Base-by-base conservation (phyloP, 2,113 vertebrate genomes). In the Ptyas mucosa region DNA sequence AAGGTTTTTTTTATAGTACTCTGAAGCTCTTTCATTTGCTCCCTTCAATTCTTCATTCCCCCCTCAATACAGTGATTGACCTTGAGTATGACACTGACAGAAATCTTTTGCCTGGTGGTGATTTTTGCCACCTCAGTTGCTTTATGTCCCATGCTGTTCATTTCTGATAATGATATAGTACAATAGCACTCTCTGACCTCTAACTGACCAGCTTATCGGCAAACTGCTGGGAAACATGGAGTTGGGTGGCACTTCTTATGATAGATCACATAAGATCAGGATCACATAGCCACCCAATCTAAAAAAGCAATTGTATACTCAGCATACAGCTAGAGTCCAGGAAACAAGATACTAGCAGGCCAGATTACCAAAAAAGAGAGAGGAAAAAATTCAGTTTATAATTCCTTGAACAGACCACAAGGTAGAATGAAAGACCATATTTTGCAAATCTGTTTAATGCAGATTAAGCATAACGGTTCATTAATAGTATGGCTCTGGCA, bases 1-100 rank as follows among this genome's bases (percentile, higher is more conserved):
- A 89, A 55, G 54, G 29, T 91, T 91, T 89, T 91, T 91, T 91
- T 93, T 89, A 91, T 93, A 29, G 88, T 54, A 69, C 54, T 61
- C 34, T 64, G 24, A 91, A 39, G 51, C 88, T 53, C 53, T 81
- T 91, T 90, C 39, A 94, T 91, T 92, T 93, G 54, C 90, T 64
- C 57, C 43, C 89, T 94, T 91, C 90, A 89, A 85, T 51, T 88
- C 2, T 89, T 52, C 11, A 46, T 46, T 5, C 85, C 34, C 39
- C 92, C 3, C 54, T n/a, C 18, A 29, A 89, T 90, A 54, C 7
- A 24, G 34, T 29, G 1, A 3, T 92, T 75, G 91, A 92, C 88
- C 91, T 89, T 92, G 93, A 90, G 43, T 53, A 26, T 57, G 92
- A 46, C 21, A 64, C 14, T 46, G 53, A 93, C 26, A 91, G 61